phyloP scores from a whole-genome alignment of 2,113 vertebrate species.

The Chrysochloris asiatica region DNA sequence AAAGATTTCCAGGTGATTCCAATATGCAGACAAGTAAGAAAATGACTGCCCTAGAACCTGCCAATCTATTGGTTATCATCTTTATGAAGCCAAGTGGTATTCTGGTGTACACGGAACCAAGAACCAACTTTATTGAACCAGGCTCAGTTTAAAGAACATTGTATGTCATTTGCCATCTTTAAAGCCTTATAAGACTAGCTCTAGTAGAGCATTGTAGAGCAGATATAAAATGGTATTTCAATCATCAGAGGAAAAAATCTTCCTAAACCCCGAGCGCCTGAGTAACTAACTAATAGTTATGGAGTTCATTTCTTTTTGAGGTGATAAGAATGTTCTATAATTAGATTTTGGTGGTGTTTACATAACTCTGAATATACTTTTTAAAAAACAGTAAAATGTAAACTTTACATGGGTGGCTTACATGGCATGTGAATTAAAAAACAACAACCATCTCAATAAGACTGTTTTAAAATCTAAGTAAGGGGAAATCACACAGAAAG shows the following conservation, averaged over 20 bases:
- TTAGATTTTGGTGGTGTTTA: background rate
- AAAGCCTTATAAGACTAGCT: constrained; percentile 20
- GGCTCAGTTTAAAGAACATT: constrained; percentile 10
- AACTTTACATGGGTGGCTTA: constrained; percentile 23
- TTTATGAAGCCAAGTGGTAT: constrained; percentile 29
- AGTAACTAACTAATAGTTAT: background rate
- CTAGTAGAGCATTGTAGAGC: background rate
- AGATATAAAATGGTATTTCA: constrained; percentile 38
- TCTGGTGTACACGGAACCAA: constrained; percentile 1
- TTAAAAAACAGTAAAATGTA: background rate
- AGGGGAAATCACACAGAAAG: constrained; percentile 14
- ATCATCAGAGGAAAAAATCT: constrained; percentile 31
- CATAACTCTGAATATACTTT: constrained; percentile 3
- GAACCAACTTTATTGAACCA: constrained; percentile 8
- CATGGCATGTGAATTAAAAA: constrained; percentile 29
- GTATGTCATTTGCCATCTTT: constrained; percentile 1
- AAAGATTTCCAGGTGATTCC: constrained; percentile 12
- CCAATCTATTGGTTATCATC: background rate
- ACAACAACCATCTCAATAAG: constrained; percentile 43
- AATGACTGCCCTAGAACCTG: constrained; percentile 1
- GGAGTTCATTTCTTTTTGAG: background rate
- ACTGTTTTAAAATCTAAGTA: background rate
- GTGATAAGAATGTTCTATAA: background rate
- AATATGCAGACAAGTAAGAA: constrained; percentile 1
- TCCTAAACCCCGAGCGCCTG: constrained; percentile 9